These are phyloP conservation scores for Macrotis lagotis DNA, from an alignment of 2,113 vertebrate genomes.

Conservation along the genomic window DNA sequence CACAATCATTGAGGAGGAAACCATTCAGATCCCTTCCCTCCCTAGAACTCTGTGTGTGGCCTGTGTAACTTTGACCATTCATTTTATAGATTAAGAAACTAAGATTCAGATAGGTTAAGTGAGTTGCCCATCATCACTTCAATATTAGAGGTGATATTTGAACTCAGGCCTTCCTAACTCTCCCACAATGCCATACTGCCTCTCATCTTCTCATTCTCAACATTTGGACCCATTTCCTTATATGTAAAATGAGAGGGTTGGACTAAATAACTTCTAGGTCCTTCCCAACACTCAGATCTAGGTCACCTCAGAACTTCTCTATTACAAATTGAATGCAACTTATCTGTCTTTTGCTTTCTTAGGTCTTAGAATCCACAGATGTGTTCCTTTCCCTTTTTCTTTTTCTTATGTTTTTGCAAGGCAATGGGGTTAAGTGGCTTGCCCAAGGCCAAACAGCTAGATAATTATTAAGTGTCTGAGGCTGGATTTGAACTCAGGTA, in stretches of 20 bases:
- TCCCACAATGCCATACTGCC: neutral
- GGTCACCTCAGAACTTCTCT: neutral
- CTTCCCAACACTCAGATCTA: neutral
- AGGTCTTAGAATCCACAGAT: neutral
- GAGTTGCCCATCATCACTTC: neutral
- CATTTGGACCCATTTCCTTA: neutral
- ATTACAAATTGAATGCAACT: neutral
- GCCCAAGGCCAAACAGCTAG: too few relatives aligned
- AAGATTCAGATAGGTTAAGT: neutral
- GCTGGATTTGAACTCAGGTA: too few relatives aligned
- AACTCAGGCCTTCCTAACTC: neutral
- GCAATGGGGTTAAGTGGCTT: too few relatives aligned
- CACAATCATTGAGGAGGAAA: neutral
- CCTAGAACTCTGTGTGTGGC: neutral
- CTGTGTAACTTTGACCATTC: neutral
- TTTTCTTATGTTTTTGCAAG: too few relatives aligned
- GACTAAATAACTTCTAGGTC: neutral
- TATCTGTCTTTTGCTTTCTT: neutral
- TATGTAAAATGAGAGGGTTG: neutral
- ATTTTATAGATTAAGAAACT: neutral
- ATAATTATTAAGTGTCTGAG: too few relatives aligned
- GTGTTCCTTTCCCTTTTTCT: too few relatives aligned
- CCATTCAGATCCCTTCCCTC: neutral
- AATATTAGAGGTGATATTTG: neutral
- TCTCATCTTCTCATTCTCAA: neutral